Percentiles rank a stretch among this genome's conserved stretches.
Evolutionary conservation across 2,113 vertebrate species (phyloP).

Genomic region (Leucopsar rothschildi): DNA sequence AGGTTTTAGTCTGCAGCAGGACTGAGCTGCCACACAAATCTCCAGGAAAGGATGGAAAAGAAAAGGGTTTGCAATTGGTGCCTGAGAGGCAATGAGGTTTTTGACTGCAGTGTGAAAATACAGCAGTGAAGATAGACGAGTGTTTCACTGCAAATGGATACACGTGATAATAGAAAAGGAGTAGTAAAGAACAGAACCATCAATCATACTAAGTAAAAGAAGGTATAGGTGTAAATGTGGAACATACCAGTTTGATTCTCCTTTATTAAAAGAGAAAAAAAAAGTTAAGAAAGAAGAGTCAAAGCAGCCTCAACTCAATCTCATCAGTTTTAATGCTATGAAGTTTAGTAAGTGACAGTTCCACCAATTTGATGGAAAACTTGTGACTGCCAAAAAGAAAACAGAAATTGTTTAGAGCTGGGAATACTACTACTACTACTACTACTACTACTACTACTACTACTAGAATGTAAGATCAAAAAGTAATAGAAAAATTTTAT

Average conservation of each 20-base stretch:
- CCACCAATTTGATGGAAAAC: slow-evolving; percentile 43
- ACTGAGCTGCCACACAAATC: slow-evolving; percentile 47
- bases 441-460: no score
- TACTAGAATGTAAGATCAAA: neutral
- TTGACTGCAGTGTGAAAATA: slow-evolving; percentile 49
- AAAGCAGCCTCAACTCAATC: slow-evolving; percentile 43
- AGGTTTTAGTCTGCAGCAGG: slow-evolving; percentile 5
- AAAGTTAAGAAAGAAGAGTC: neutral
- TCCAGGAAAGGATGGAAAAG: slow-evolving; percentile 26
- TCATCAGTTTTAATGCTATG: slow-evolving; percentile 59
- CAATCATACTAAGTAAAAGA: slow-evolving; percentile 32
- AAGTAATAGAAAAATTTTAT: slow-evolving; percentile 1
- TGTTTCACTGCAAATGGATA: slow-evolving; percentile 49
- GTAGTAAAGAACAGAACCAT: slow-evolving; percentile 39
- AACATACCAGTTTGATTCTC: slow-evolving; percentile 50
- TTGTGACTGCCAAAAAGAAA: slow-evolving; percentile 2
- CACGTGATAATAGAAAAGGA: slow-evolving; percentile 13
- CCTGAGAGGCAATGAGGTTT: slow-evolving; percentile 16
- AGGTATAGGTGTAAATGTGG: slow-evolving; percentile 60
- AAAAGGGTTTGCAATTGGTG: neutral
- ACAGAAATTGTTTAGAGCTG: neutral
- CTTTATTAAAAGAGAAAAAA: slow-evolving; percentile 58
- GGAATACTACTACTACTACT: no score
- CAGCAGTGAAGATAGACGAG: slow-evolving; percentile 13
- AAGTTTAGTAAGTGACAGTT: slow-evolving; percentile 46